A percentile compares a stretch with the other conserved stretches of the same genome.
Conservation (phyloP, 2,797 vertebrate species). For the Thunnus albacares region DNA sequence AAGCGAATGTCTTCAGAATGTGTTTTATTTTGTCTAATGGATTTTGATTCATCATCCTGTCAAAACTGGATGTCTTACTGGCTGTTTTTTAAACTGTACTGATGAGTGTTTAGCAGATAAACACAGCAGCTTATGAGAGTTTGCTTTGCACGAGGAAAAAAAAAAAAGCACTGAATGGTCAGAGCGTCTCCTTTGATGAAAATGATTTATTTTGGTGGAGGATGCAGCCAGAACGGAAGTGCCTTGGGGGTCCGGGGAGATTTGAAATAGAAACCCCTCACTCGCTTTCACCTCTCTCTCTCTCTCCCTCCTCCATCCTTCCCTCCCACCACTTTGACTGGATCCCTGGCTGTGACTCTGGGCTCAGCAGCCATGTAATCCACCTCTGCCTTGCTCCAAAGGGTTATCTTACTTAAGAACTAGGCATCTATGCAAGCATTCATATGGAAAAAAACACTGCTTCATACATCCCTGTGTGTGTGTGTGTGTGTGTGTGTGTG, state of each 20-base stretch:
- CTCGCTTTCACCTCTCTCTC: constrained; percentile 39
- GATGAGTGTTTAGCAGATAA: constrained; percentile 40
- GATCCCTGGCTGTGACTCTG: constrained; percentile 77
- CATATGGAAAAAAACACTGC: constrained; percentile 80
- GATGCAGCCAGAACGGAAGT: constrained; percentile 73
- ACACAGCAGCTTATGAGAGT: constrained; percentile 31
- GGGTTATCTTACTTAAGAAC: constrained; percentile 82
- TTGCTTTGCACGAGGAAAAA: constrained; percentile 37
- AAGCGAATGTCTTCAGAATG: background rate
- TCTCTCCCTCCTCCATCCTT: constrained; percentile 54
- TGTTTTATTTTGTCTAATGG: constrained; percentile 33
- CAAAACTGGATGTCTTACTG: constrained; percentile 18
- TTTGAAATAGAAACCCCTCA: constrained; percentile 81
- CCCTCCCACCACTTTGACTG: constrained; percentile 74
- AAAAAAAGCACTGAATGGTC: constrained; percentile 35
- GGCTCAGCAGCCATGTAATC: constrained; percentile 81
- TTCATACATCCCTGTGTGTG: constrained; percentile 70
- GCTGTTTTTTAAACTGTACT: constrained; percentile 30
- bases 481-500: constrained; percentile 27
- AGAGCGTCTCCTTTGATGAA: constrained; percentile 64
- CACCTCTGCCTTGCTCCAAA: constrained; percentile 82
- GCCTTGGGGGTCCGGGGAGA: constrained; percentile 67
- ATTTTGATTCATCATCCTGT: constrained; percentile 33
- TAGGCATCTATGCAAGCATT: constrained; percentile 77
- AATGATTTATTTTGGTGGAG: constrained; percentile 73